These are phyloP conservation scores for Acanthopagrus latus DNA, from an alignment of 2,797 vertebrate genomes.

Conservation along the genomic window DNA sequence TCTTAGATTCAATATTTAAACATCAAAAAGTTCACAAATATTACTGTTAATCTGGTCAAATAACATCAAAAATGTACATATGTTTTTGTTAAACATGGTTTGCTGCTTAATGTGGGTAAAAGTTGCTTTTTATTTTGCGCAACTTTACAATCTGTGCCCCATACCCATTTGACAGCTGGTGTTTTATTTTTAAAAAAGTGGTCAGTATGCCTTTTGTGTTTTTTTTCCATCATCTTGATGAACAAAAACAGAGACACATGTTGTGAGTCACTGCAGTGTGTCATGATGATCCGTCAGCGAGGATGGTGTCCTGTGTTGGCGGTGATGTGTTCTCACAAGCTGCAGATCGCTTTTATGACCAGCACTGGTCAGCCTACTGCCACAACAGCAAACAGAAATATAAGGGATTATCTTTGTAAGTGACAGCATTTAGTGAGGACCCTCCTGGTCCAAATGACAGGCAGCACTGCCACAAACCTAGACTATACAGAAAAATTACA, in stretches of 20 bases:
- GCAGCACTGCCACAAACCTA: not conserved
- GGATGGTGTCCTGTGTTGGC: constrained; percentile 40
- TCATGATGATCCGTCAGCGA: constrained; percentile 51
- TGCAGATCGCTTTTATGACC: constrained; percentile 22
- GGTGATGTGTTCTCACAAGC: constrained; percentile 21
- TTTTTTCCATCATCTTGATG: constrained; percentile 50
- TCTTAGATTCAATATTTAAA: too few species aligned
- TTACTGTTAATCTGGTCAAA: too few species aligned
- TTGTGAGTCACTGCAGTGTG: constrained; percentile 74
- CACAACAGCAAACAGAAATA: constrained; percentile 7
- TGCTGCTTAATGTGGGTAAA: too few species aligned
- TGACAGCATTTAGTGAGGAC: not conserved
- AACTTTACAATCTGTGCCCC: too few species aligned
- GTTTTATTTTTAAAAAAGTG: constrained; percentile 46
- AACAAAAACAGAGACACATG: constrained; percentile 79
- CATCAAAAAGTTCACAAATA: too few species aligned
- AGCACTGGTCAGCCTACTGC: constrained; percentile 7
- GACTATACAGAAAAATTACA: not conserved
- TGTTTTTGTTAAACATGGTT: too few species aligned
- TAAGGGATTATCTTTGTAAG: not conserved
- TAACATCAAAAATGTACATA: too few species aligned
- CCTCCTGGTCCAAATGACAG: not conserved
- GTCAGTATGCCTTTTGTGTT: constrained; percentile 56
- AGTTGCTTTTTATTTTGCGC: too few species aligned
- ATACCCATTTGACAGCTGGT: constrained; percentile 67